phyloP scores from a whole-genome alignment of 2,797 vertebrate species.

The Halcyon chelicuti region DNA sequence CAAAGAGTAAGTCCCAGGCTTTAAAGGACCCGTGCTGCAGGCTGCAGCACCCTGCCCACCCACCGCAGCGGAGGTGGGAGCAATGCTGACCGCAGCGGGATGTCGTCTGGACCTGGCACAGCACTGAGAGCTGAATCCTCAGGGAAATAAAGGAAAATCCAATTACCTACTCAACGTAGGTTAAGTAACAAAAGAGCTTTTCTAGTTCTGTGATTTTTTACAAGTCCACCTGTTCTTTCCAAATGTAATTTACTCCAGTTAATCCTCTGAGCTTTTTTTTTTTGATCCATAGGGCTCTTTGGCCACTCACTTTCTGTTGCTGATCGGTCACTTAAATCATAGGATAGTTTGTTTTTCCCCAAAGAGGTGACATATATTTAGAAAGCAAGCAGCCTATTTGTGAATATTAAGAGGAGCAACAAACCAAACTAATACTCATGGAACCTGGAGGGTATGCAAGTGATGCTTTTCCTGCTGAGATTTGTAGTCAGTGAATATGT shows the following conservation, averaged over 20 bases:
- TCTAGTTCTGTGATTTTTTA: not conserved
- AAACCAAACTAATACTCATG: not conserved
- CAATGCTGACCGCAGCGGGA: not conserved
- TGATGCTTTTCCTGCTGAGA: not conserved
- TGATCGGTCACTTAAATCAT: not conserved
- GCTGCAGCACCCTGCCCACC: not conserved
- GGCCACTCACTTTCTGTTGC: not conserved
- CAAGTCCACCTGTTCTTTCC: not conserved
- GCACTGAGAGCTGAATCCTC: not conserved
- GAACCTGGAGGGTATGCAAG: not conserved
- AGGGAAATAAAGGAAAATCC: not conserved
- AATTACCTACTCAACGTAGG: not conserved
- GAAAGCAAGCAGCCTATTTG: not conserved
- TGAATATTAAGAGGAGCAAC: not conserved
- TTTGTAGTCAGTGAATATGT: not conserved
- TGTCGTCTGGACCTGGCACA: not conserved
- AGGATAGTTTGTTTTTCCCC: not conserved
- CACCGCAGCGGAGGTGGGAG: accelerated
- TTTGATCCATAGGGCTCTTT: not conserved
- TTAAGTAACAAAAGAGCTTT: not conserved
- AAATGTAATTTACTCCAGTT: not conserved
- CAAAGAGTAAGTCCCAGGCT: not conserved
- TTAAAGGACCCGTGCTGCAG: not conserved
- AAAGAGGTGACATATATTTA: not conserved
- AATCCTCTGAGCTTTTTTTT: not conserved